Evolutionary conservation across 2,888 invertebrate genomes (phyloP).

Genomic region (Agapetus fuscipes): DNA sequence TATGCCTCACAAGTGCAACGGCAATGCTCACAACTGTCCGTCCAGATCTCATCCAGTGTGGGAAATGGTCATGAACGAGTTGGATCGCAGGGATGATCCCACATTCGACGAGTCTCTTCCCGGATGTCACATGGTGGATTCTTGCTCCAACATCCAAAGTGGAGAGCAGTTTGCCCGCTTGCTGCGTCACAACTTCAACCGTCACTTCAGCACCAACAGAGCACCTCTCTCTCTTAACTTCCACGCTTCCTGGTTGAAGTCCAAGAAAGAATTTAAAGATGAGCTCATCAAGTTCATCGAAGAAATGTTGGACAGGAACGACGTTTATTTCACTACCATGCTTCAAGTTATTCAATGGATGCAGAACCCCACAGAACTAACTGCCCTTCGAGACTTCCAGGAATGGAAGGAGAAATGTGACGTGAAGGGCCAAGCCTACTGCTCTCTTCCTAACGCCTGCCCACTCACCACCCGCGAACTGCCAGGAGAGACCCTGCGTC

Average conservation of each 20-base stretch:
- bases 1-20: slow-evolving; percentile 93
- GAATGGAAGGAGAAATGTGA: slow-evolving; percentile 96
- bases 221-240: slow-evolving; percentile 89
- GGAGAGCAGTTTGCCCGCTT: slow-evolving; percentile 87
- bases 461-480: slow-evolving; percentile 81
- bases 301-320: slow-evolving; percentile 80
- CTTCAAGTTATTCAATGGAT: slow-evolving; percentile 92
- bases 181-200: slow-evolving; percentile 87
- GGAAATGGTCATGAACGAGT: slow-evolving; percentile 95
- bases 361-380: slow-evolving; percentile 86
- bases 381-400: slow-evolving; percentile 79
- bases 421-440: slow-evolving; percentile 87
- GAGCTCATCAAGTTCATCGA: slow-evolving; percentile 88
- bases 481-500: slow-evolving; percentile 83
- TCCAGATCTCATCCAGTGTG: slow-evolving; percentile 85
- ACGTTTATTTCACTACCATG: slow-evolving; percentile 89
- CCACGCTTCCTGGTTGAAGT: slow-evolving; percentile 93
- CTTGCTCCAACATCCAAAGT: slow-evolving; percentile 85
- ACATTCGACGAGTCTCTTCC: slow-evolving; percentile 88
- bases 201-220: slow-evolving; percentile 86
- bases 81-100: slow-evolving; percentile 88
- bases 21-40: slow-evolving; percentile 89
- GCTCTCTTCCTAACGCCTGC: slow-evolving; percentile 86
- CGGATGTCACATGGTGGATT: slow-evolving; percentile 91
- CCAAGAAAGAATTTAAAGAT: slow-evolving; percentile 86